These are phyloP conservation scores for Melangyna quadrimaculata DNA, from an alignment of 2,888 invertebrate genomes.

Conservation along the genomic window DNA sequence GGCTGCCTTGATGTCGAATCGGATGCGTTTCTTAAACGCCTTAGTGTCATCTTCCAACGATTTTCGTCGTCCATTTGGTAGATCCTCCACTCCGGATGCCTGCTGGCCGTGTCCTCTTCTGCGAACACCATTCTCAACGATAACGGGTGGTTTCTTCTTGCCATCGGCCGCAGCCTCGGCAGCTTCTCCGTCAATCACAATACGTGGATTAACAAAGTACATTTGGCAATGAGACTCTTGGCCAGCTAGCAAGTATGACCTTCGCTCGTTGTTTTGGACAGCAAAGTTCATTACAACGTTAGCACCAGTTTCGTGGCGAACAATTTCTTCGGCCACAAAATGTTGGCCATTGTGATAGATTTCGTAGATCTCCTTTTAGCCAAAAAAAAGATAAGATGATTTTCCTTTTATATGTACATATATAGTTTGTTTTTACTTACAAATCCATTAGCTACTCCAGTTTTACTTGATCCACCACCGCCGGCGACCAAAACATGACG, in stretches of 20 bases:
- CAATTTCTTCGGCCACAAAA: conserved; percentile 93
- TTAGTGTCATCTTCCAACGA: conserved; percentile 74
- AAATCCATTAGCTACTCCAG: conserved; percentile 98
- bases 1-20: conserved; percentile 88
- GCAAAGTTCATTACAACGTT: conserved; percentile 96
- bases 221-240: conserved; percentile 95
- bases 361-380: conserved; percentile 95
- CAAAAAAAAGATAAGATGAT: conserved; percentile 64
- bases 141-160: conserved; percentile 75
- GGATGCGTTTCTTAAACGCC: conserved; percentile 83
- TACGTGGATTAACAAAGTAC: conserved; percentile 86
- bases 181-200: conserved; percentile 81
- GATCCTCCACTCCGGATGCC: conserved; percentile 77
- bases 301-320: conserved; percentile 93
- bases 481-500: conserved; percentile 97
- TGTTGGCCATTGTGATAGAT: conserved; percentile 91
- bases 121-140: conserved; percentile 78
- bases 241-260: conserved; percentile 92
- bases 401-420: too few species aligned
- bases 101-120: conserved; percentile 72
- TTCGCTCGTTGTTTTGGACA: conserved; percentile 87
- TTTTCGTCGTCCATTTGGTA: conserved; percentile 76
- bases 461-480: conserved; percentile 97
- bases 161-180: conserved; percentile 73
- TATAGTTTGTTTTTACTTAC: conserved; percentile 90